Evolutionary conservation across 2,888 invertebrate species (phyloP), one percentile per base, ranked within the genome.

Genomic region (Shargacucullia verbasci): DNA sequence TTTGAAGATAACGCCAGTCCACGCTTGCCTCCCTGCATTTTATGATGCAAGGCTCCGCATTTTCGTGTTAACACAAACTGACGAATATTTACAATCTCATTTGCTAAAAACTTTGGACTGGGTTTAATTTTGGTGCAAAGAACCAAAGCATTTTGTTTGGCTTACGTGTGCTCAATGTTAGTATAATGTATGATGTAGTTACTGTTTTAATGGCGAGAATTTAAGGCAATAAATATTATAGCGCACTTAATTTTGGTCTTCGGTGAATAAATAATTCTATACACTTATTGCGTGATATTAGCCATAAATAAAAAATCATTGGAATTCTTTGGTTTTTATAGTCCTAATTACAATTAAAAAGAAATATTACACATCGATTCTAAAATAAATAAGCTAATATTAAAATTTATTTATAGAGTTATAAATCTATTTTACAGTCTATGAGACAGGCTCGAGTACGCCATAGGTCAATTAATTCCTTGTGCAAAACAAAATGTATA

Each of bases 1-100:
- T 73, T 70, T 68, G 59, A 67, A 65, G 68, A 70, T 70, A 66
- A 65, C 50, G 53, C 41, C 45, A 31, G 53, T 54, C 57, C 60
- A 60, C 43, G 40, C 59, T 56, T 46, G 52, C 59, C 59, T 53
- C 40, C 54, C 46, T 62, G 59, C 67, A 67, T 60, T 75, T 69
- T 56, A 64, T 48, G 54, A 63, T 66, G 63, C 67, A 67, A 63
- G 47, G 48, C 55, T 53, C 15, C 37, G 9, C 45, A 45, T 60
- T 53, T 65, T 59, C 53, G 33, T 62, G 52, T 54, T 49, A 66
- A 48, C 35, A 39, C 27, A 52, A 57, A 55, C 43, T 40, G 41
- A 40, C 54, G 13, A 29, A 38, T 41, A 52, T 44, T 47, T 64
- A 37, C 44, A 13, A 45, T 10, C 44, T 45, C 47, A 52, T 67